These are phyloP conservation scores for Thermophis baileyi DNA, from an alignment of 2,113 vertebrate species.

Conservation along the genomic window DNA sequence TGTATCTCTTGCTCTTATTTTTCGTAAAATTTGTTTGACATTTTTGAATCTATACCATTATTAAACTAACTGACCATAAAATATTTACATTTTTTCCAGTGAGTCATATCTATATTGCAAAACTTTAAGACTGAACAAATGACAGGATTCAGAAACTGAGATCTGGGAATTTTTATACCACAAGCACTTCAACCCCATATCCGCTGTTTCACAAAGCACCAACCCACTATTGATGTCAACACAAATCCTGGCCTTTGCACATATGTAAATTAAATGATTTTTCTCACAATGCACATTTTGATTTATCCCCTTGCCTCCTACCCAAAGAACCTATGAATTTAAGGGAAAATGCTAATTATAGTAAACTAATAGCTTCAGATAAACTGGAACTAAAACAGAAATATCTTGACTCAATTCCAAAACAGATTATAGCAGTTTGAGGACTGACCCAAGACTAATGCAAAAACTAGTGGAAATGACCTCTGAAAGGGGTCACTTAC, in stretches of 20 bases:
- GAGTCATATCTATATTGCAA: not conserved
- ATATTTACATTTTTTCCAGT: not conserved
- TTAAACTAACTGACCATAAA: not conserved
- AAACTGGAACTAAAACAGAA: not conserved
- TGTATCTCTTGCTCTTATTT: not conserved
- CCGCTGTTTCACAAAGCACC: not conserved
- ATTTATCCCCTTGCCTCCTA: not conserved
- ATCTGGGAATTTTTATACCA: not conserved
- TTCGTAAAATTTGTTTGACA: not conserved
- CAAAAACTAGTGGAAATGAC: accelerated
- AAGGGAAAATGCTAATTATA: not conserved
- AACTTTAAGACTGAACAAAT: not conserved
- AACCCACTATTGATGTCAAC: not conserved
- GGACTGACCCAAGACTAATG: not conserved
- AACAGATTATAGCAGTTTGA: not conserved
- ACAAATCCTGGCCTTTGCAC: not conserved
- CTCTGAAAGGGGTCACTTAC: constrained; percentile 64
- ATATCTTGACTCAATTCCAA: not conserved
- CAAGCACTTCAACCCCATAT: not conserved
- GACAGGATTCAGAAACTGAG: not conserved
- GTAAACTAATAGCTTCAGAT: not conserved
- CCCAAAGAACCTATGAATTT: not conserved
- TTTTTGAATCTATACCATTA: not conserved
- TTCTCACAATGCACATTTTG: not conserved
- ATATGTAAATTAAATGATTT: not conserved